Conservation (phyloP, 2,888 invertebrate species). For the Sialis lutaria region DNA sequence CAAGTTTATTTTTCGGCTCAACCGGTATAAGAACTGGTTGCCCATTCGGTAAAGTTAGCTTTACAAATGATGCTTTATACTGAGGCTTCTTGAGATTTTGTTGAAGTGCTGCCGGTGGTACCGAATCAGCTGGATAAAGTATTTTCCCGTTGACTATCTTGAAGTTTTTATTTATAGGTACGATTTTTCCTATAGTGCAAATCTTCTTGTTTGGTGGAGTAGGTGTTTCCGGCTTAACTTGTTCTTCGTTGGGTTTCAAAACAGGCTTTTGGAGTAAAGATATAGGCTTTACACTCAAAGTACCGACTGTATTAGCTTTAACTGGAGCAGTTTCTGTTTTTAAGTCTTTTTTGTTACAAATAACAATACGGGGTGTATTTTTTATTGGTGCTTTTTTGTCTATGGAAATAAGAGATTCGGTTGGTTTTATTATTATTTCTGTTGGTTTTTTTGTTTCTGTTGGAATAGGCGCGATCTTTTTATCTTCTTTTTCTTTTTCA, state of each 20-base stretch:
- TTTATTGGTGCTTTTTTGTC: too few relatives aligned
- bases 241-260: not conserved
- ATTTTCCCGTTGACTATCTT: conserved; percentile 2
- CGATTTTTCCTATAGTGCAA: not conserved
- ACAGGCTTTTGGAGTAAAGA: too few relatives aligned
- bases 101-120: not conserved
- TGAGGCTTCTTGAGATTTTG: not conserved
- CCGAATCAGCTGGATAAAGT: not conserved
- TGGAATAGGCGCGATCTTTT: too few relatives aligned
- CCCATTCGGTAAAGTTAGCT: not conserved
- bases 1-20: not conserved
- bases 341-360: too few relatives aligned
- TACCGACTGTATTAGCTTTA: too few relatives aligned
- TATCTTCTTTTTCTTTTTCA: not conserved
- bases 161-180: not conserved
- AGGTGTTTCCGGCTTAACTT: not conserved
- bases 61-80: not conserved
- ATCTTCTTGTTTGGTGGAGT: not conserved
- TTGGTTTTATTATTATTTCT: too few relatives aligned
- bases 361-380: too few relatives aligned
- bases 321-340: too few relatives aligned
- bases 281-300: too few relatives aligned
- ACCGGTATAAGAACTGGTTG: not conserved
- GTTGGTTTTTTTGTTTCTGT: too few relatives aligned
- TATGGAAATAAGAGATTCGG: too few relatives aligned